These are phyloP conservation scores for Sapayoa aenigma DNA, from an alignment of 2,113 vertebrate genomes.

Conservation along the genomic window DNA sequence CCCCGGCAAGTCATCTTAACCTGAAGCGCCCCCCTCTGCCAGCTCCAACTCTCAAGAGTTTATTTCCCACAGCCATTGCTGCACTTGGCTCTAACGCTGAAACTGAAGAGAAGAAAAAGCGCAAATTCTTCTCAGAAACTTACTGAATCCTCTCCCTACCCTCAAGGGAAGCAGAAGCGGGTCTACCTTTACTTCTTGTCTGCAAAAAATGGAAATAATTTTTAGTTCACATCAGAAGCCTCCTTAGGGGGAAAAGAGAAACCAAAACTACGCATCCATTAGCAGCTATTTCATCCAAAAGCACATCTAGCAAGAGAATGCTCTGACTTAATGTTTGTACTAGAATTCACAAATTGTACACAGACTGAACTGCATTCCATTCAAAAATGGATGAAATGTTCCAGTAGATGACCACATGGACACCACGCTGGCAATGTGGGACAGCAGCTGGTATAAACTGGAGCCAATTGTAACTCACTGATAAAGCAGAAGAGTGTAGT, in stretches of 20 bases:
- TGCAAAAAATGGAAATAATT: not conserved
- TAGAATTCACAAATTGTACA: not conserved
- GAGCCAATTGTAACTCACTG: not conserved
- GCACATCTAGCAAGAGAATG: not conserved
- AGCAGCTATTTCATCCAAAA: not conserved
- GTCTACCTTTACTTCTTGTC: not conserved
- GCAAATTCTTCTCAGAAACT: not conserved
- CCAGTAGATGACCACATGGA: not conserved
- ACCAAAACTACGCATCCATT: not conserved
- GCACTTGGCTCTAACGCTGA: not conserved
- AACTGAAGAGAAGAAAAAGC: not conserved
- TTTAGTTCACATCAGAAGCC: not conserved
- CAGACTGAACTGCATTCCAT: not conserved
- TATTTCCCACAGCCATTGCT: not conserved
- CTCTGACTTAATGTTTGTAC: not conserved
- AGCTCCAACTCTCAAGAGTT: not conserved
- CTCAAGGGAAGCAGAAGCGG: not conserved
- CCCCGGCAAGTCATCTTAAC: not conserved
- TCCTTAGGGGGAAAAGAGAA: not conserved
- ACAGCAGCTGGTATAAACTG: not conserved
- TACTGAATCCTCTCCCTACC: not conserved
- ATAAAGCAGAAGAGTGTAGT: not conserved
- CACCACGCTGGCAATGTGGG: not conserved
- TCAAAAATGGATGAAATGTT: not conserved
- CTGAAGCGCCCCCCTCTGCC: constrained; percentile 43